Conservation (phyloP, 2,797 vertebrate genomes). For the Galago senegalensis region DNA sequence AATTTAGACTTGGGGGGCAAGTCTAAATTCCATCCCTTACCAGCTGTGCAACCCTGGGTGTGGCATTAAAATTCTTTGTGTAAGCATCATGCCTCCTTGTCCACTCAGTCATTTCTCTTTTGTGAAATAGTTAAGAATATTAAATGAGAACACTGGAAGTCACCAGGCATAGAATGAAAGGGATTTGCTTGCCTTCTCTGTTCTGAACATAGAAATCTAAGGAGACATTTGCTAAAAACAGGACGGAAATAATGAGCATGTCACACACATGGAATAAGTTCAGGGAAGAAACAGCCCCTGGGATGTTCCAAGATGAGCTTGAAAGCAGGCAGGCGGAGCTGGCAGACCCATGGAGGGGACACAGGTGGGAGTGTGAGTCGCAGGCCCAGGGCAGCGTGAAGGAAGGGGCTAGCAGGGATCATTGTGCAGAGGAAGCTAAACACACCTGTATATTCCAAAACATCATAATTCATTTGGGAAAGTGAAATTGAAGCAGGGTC, state of each 20-base stretch:
- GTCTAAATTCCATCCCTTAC: not conserved
- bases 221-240: not conserved
- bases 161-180: not conserved
- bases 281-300: not conserved
- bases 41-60: not conserved
- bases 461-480: slow-evolving; percentile 60
- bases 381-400: slow-evolving; percentile 72
- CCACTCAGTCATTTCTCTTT: not conserved
- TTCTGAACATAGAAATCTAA: not conserved
- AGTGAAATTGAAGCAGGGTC: slow-evolving; percentile 53
- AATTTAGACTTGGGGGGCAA: not conserved
- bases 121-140: not conserved
- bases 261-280: not conserved
- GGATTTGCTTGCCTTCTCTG: not conserved
- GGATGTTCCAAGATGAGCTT: slow-evolving; percentile 43
- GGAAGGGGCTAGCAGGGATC: slow-evolving; percentile 64
- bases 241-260: not conserved
- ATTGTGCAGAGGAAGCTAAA: slow-evolving; percentile 75
- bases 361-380: slow-evolving; percentile 66
- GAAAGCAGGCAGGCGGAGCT: not conserved
- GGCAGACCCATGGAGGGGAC: not conserved
- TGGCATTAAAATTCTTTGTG: not conserved
- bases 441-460: slow-evolving; percentile 72
- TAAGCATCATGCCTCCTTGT: not conserved
- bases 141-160: not conserved